phyloP scores from a whole-genome alignment of 2,113 vertebrate species.

The Hemichromis elongatus region DNA sequence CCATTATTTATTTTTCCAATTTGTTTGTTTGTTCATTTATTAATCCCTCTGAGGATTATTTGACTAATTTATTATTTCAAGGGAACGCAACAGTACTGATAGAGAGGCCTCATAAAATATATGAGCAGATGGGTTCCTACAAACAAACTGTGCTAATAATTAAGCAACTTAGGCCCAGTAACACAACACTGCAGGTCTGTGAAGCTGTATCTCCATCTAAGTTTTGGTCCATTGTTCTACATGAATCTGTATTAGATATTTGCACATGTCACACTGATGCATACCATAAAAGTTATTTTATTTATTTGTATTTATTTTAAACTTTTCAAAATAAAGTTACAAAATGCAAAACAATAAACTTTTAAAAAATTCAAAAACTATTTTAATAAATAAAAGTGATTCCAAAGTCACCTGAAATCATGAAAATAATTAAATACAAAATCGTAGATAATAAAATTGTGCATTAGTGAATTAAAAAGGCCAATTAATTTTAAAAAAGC shows the following conservation, averaged over 20 bases:
- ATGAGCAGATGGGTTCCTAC: not conserved
- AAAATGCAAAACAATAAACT: not conserved
- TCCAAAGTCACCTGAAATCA: not conserved
- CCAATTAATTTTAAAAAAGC: not conserved
- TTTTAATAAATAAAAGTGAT: not conserved
- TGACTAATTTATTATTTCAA: not conserved
- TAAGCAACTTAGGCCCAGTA: not conserved
- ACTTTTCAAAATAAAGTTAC: not conserved
- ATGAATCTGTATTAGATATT: not conserved
- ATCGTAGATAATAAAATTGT: not conserved
- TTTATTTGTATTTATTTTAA: not conserved
- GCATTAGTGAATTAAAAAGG: not conserved
- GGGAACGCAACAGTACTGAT: not conserved
- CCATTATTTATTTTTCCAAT: not conserved
- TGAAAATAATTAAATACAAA: not conserved
- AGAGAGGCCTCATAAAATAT: not conserved
- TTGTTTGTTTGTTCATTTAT: not conserved
- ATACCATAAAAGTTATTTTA: not conserved
- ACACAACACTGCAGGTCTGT: not conserved
- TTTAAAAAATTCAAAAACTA: too few relatives aligned
- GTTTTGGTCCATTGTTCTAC: not conserved
- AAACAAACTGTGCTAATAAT: not conserved
- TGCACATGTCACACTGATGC: not conserved
- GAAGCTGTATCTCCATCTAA: not conserved
- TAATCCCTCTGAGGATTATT: not conserved